A percentile compares a stretch with the other conserved stretches of the same genome.
These are phyloP conservation scores for Dipodomys stephensi DNA, from an alignment of 2,113 vertebrate genomes.

Conservation along the genomic window DNA sequence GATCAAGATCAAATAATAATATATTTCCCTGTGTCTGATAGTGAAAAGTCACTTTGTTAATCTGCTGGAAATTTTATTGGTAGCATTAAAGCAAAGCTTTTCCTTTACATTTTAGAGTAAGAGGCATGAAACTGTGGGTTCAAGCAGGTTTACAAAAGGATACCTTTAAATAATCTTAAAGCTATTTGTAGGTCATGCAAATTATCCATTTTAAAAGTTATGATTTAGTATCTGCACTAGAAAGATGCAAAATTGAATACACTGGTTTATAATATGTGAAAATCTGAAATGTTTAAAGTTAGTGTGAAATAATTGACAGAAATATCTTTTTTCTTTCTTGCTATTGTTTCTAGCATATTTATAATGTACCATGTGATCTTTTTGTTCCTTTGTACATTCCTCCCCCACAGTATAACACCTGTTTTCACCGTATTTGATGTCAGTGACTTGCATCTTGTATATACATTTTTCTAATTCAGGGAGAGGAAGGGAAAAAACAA, in stretches of 20 bases:
- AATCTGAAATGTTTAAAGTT: neutral
- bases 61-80: neutral
- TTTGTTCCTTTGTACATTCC: too few relatives aligned
- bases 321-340: too few relatives aligned
- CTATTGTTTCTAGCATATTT: too few relatives aligned
- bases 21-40: neutral
- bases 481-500: too few relatives aligned
- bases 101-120: neutral
- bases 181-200: neutral
- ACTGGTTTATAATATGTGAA: neutral
- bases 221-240: neutral
- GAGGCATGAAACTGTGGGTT: neutral
- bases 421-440: too few relatives aligned
- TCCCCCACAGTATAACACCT: too few relatives aligned
- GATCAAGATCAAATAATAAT: neutral
- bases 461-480: too few relatives aligned
- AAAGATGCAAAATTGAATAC: neutral
- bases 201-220: neutral
- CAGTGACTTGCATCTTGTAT: too few relatives aligned
- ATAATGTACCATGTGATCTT: too few relatives aligned
- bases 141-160: neutral
- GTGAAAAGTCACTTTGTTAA: neutral
- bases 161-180: too few relatives aligned
- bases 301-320: neutral
- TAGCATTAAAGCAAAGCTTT: neutral